Conservation (phyloP, 2,113 vertebrate genomes). For the Cynopterus brachyotis region DNA sequence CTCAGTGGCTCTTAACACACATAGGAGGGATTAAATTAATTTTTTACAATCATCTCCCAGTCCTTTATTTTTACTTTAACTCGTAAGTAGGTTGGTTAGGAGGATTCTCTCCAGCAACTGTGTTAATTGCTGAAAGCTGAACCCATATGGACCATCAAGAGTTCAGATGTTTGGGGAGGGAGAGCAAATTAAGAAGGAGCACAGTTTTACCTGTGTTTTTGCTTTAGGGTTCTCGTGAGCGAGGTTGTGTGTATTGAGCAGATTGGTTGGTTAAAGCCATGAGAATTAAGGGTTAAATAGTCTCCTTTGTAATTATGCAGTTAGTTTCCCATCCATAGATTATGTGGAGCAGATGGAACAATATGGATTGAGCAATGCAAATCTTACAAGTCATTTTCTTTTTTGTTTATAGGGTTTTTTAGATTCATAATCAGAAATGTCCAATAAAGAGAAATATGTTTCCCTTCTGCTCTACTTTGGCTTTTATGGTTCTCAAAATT, state of each 20-base stretch:
- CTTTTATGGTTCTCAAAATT: not conserved
- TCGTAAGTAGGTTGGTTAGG: not conserved
- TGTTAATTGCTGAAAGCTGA: not conserved
- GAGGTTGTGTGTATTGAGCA: not conserved
- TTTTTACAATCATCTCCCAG: not conserved
- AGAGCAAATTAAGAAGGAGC: not conserved
- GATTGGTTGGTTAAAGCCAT: not conserved
- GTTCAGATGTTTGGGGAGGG: not conserved
- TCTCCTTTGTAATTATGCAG: not conserved
- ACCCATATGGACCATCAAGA: not conserved
- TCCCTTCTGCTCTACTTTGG: not conserved
- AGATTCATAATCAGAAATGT: not conserved
- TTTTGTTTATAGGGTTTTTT: not conserved
- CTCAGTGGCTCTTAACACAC: not conserved
- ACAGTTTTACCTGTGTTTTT: not conserved
- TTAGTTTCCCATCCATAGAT: not conserved
- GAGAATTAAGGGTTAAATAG: not conserved
- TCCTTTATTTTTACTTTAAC: not conserved
- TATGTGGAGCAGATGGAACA: not conserved
- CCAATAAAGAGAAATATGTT: not conserved
- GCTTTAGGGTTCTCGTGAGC: not conserved
- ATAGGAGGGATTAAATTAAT: not conserved
- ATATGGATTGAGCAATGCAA: not conserved
- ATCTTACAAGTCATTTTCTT: not conserved
- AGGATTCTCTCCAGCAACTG: not conserved